A percentile compares a stretch with the other conserved stretches of the same genome.
phyloP scores from a whole-genome alignment of 2,113 vertebrate species.

The Daboia siamensis region DNA sequence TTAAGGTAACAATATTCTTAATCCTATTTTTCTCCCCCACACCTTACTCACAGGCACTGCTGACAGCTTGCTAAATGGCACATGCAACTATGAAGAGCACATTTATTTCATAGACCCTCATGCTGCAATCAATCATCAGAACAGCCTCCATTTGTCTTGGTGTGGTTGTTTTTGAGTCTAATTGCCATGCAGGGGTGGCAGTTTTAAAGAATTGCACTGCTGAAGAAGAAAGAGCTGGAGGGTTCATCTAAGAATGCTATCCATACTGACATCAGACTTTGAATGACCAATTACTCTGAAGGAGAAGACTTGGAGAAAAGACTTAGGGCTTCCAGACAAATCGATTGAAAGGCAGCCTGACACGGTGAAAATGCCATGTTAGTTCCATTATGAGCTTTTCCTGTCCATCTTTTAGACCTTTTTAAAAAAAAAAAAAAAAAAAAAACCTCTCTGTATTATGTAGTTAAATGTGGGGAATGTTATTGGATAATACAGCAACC shows the following conservation, averaged over 20 bases:
- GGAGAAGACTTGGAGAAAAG: not conserved
- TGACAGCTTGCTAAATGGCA: slow-evolving; percentile 43
- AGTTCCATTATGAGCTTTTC: not conserved
- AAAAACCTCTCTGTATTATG: not conserved
- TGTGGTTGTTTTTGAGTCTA: not conserved
- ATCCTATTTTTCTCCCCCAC: slow-evolving; percentile 15
- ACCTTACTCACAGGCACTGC: slow-evolving; percentile 45
- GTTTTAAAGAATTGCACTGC: not conserved
- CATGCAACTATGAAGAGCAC: slow-evolving; percentile 21
- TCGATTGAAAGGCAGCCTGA: not conserved
- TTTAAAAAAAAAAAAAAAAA: no score
- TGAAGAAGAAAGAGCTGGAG: not conserved
- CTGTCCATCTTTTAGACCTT: not conserved
- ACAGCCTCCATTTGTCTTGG: not conserved
- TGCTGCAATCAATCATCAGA: not conserved
- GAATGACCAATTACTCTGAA: not conserved
- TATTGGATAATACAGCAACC: not conserved
- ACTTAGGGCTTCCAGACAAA: not conserved
- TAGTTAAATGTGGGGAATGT: not conserved
- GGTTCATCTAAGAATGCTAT: not conserved
- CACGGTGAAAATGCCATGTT: not conserved
- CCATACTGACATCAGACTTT: not conserved
- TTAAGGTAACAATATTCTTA: not conserved
- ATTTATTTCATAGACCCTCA: slow-evolving; percentile 18
- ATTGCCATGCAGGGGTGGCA: not conserved